phyloP scores from a whole-genome alignment of 1,140 invertebrate species.

The Drosophila tropicalis region DNA sequence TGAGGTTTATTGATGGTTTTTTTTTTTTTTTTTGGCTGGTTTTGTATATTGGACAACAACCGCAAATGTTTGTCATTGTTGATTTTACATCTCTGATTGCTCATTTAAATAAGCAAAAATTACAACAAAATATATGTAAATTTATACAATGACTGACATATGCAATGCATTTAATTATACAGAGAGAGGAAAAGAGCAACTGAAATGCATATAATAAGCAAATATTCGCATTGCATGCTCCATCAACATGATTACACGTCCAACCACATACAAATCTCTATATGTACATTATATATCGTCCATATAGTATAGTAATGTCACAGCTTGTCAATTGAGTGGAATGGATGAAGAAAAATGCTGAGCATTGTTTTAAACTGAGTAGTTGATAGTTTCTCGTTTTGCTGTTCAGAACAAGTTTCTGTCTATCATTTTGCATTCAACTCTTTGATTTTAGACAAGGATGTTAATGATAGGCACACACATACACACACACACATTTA shows the following conservation, averaged over 20 bases:
- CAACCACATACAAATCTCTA: constrained; percentile 22
- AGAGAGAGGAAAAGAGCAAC: constrained; percentile 4
- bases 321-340: constrained; percentile 37
- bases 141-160: constrained; percentile 28
- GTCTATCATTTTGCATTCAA: constrained; percentile 33
- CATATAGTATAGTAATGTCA: constrained; percentile 13
- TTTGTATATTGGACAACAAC: neutral
- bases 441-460: constrained; percentile 54
- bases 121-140: constrained; percentile 14
- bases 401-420: constrained; percentile 24
- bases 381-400: constrained; percentile 12
- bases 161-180: constrained; percentile 56
- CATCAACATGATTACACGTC: constrained; percentile 44
- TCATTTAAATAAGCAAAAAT: constrained; percentile 24
- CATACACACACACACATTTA: too few species aligned
- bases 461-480: constrained; percentile 38
- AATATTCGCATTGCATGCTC: constrained; percentile 48
- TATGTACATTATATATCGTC: neutral
- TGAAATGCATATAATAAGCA: constrained; percentile 47
- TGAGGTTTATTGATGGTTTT: constrained; percentile 31
- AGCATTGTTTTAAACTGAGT: constrained; percentile 25
- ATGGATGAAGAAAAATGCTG: neutral
- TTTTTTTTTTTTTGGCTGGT: constrained; percentile 8
- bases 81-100: constrained; percentile 15
- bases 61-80: constrained; percentile 44